Percentiles rank a stretch among this genome's conserved stretches.
phyloP scores from a whole-genome alignment of 2,797 vertebrate species.

The Tiaroga cobitis region DNA sequence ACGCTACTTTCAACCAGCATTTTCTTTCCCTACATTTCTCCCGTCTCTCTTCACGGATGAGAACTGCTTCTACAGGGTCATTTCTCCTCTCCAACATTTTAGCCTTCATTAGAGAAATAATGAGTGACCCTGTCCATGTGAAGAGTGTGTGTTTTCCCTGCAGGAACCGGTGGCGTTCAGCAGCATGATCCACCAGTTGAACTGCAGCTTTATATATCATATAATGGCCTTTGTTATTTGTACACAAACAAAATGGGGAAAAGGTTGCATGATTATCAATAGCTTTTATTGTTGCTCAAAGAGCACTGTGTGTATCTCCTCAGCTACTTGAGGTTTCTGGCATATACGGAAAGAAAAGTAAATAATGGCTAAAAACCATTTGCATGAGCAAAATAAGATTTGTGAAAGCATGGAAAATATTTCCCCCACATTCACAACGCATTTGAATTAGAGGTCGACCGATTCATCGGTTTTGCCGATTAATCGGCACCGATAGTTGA shows the following conservation, averaged over 20 bases:
- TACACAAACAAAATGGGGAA: neutral
- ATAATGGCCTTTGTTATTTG: neutral
- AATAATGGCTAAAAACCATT: neutral
- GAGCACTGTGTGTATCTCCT: neutral
- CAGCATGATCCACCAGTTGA: neutral
- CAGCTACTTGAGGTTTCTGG: neutral
- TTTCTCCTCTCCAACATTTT: neutral
- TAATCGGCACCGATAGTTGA: too few species aligned
- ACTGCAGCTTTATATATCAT: neutral
- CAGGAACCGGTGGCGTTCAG: neutral
- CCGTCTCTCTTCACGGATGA: neutral
- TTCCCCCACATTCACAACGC: neutral
- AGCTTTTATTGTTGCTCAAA: neutral
- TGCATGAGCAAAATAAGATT: neutral
- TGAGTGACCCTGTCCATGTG: neutral
- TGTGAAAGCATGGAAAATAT: neutral
- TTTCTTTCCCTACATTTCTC: neutral
- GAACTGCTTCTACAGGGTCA: neutral
- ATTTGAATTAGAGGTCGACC: neutral
- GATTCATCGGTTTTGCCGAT: too few species aligned
- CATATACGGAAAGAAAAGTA: neutral
- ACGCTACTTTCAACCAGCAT: neutral
- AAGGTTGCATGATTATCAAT: neutral
- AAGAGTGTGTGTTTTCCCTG: neutral
- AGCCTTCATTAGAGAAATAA: neutral